Percentiles rank a stretch among this genome's conserved stretches.
Conservation (phyloP, 2,797 vertebrate genomes). For the Enteromius thamalakanensis region DNA sequence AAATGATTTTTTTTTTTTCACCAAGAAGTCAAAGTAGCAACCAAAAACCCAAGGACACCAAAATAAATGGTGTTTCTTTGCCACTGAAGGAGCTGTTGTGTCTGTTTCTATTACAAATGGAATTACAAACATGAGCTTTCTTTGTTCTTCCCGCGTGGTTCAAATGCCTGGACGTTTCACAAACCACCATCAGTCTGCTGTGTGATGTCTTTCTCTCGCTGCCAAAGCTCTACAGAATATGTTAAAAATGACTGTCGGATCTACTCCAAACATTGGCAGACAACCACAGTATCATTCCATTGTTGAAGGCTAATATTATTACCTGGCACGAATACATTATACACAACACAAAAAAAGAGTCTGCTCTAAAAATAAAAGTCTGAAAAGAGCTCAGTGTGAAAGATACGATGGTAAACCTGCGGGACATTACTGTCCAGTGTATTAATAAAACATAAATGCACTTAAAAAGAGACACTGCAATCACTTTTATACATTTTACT, state of each 20-base stretch:
- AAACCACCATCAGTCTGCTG: slow-evolving; percentile 1
- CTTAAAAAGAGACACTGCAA: not conserved
- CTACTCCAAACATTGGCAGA: slow-evolving; percentile 36
- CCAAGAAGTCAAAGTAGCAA: not conserved
- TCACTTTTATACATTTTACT: too few relatives aligned
- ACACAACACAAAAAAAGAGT: slow-evolving; percentile 18
- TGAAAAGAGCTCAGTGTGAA: not conserved
- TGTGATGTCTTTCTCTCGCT: not conserved
- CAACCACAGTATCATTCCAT: not conserved
- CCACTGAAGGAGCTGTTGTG: not conserved
- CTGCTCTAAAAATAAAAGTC: slow-evolving; percentile 16
- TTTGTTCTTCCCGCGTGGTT: slow-evolving; percentile 1
- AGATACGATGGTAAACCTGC: not conserved
- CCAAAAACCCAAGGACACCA: not conserved
- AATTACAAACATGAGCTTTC: not conserved
- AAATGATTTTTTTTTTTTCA: not conserved
- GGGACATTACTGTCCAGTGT: not conserved
- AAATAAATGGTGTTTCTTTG: not conserved
- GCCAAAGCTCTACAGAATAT: slow-evolving; percentile 28
- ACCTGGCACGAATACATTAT: slow-evolving; percentile 24
- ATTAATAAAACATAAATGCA: not conserved
- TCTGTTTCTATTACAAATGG: not conserved
- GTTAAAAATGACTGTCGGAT: slow-evolving; percentile 51
- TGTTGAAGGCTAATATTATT: slow-evolving; percentile 22
- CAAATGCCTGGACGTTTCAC: slow-evolving; percentile 19